Evolutionary conservation across 2,113 vertebrate species (phyloP).

Genomic region (Lophochroa leadbeateri): DNA sequence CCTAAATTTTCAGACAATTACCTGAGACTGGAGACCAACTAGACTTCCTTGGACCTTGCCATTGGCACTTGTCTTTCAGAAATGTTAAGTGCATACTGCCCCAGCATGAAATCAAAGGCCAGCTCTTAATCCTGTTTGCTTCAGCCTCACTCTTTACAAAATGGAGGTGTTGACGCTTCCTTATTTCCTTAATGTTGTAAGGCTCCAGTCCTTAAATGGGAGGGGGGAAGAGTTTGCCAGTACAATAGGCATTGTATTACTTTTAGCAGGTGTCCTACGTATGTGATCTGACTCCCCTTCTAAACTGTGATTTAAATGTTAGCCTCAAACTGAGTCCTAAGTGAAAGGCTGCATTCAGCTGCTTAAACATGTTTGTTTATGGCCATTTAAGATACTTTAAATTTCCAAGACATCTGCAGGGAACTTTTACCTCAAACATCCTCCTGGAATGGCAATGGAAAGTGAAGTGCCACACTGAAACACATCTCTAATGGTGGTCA

Average conservation of each 20-base stretch:
- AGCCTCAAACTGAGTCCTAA: not conserved
- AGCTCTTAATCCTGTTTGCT: not conserved
- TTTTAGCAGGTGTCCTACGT: not conserved
- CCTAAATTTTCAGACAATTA: not conserved
- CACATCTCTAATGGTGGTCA: not conserved
- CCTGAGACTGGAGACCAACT: rapidly evolving
- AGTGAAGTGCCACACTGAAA: not conserved
- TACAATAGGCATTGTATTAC: not conserved
- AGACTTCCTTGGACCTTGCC: not conserved
- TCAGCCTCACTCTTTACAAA: not conserved
- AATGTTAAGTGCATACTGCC: not conserved
- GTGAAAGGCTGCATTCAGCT: not conserved
- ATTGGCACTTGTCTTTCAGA: not conserved
- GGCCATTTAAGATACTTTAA: not conserved
- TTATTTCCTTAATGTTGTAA: not conserved
- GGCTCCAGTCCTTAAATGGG: not conserved
- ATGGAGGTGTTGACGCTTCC: not conserved
- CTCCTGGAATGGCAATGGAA: not conserved
- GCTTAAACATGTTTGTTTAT: not conserved
- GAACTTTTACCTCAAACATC: not conserved
- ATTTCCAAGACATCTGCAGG: not conserved
- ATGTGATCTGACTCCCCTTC: not conserved
- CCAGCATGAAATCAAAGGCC: not conserved
- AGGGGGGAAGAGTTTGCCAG: not conserved
- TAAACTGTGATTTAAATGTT: not conserved